Base-by-base conservation (phyloP, 2,888 invertebrate species). In the Alsophila aescularia region DNA sequence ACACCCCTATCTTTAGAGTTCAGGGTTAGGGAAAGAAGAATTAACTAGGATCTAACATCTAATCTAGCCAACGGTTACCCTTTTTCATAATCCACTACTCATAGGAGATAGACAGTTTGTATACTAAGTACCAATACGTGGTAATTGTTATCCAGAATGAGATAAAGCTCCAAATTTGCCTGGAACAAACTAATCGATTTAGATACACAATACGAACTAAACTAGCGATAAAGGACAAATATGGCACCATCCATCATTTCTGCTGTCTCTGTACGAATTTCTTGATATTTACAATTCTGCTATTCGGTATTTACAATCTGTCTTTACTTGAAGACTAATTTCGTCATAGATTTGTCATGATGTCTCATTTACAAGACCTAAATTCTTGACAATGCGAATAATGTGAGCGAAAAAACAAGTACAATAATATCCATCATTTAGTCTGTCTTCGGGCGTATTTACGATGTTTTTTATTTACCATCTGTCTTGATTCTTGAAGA, bases 181-280 rank as follows among this genome's bases (percentile, higher is more conserved):
- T 18, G 29, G 29, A 36, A 41, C 41, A 54, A 49, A 54, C 34
- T 49, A 54, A 53, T 42, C 31, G 47, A 53, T 42, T 53, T 15
- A 6, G 40, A 15, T 32, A 53, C 36, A 41, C 47, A 24, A 48
- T 48, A 21, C 35, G 35, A 32, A 42, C 44, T 40, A 52, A 39
- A 21, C 18, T 45, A 15, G 10, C 15, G 13, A 18, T 36, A 42
- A 52, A 53, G 42, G 13, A 45, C 29, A 39, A 34, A 8, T 29
- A 35, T 1, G 29, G 12, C 14, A 16, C 27, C 29, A 48, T 53
- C 37, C 31, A 53, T 53, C 53, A 53, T 48, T 53, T 18, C 35
- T n/a, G 36, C 34, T 52, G 32, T 44, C 44, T 24, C 13, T 34
- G 6, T 32, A 7, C 37, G 16, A n/a, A n/a, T n/a, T n/a, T n/a